Evolutionary conservation across 2,113 vertebrate species (phyloP).

Genomic region (Pseudonaja textilis): DNA sequence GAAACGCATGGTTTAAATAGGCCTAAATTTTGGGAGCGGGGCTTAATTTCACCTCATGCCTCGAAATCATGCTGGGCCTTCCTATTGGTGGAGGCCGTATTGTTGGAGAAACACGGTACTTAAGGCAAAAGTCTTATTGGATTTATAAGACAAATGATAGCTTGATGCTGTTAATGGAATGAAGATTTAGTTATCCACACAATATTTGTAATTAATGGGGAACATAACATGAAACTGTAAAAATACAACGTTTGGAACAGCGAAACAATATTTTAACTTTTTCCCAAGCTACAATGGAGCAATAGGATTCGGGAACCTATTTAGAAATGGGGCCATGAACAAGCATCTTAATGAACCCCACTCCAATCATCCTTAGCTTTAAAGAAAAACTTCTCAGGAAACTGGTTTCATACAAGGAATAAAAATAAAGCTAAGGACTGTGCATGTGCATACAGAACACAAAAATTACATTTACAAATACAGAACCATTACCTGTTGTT

Average conservation of each 20-base stretch:
- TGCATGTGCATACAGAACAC: background rate
- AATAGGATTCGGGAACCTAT: background rate
- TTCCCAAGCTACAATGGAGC: background rate
- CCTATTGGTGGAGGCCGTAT: no score
- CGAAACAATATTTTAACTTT: background rate
- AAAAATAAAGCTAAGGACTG: background rate
- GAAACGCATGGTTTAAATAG: no score
- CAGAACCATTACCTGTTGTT: background rate
- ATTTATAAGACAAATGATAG: constrained; percentile 23
- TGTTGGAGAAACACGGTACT: no score
- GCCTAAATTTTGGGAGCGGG: no score
- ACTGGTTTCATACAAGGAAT: background rate
- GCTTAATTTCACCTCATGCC: no score
- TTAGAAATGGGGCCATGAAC: background rate
- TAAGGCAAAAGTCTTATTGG: background rate
- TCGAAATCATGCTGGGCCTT: no score
- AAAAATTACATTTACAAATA: background rate
- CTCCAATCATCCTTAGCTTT: background rate
- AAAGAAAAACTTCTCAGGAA: background rate
- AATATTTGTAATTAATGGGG: constrained; percentile 36
- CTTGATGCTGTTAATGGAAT: background rate
- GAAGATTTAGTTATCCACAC: constrained; percentile 11
- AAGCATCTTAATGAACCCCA: background rate
- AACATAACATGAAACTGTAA: background rate
- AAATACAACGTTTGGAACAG: constrained; percentile 16